Evolutionary conservation across 2,113 vertebrate genomes (phyloP).

Genomic region (Apistogramma diplotaenia): DNA sequence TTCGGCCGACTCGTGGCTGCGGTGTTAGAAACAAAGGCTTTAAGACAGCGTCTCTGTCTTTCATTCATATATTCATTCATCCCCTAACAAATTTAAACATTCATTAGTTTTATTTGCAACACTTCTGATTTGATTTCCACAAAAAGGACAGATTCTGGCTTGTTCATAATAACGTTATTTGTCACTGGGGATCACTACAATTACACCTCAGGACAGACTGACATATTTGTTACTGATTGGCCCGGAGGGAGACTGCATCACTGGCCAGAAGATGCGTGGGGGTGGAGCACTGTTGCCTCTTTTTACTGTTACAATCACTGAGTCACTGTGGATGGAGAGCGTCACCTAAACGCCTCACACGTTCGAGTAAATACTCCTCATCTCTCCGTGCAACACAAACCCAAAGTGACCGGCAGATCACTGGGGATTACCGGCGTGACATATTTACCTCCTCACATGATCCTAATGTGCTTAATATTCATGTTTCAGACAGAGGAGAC

Average conservation of each 20-base stretch:
- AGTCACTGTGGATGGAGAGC: conserved; percentile 42
- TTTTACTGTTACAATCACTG: conserved; percentile 46
- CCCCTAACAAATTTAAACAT: not conserved
- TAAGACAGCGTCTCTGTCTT: not conserved
- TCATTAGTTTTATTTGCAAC: not conserved
- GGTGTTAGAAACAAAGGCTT: not conserved
- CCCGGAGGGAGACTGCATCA: conserved; percentile 50
- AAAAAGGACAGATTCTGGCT: conserved; percentile 24
- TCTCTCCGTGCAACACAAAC: conserved; percentile 38
- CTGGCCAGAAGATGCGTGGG: conserved; percentile 31
- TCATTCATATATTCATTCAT: not conserved
- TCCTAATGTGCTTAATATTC: conserved; percentile 71
- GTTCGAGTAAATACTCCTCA: conserved; percentile 28
- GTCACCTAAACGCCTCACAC: conserved; percentile 53
- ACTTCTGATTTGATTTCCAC: not conserved
- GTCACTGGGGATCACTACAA: conserved; percentile 30
- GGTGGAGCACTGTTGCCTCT: conserved; percentile 19
- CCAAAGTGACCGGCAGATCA: conserved; percentile 61
- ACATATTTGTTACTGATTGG: conserved; percentile 64
- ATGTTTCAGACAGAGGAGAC: conserved; percentile 54
- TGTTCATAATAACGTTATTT: conserved; percentile 23
- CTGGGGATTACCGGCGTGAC: conserved; percentile 50
- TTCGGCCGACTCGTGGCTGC: not conserved
- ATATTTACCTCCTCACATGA: conserved; percentile 38
- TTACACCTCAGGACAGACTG: conserved; percentile 46